phyloP scores from a whole-genome alignment of 2,113 vertebrate genomes.

The Mormyrus iriodes region DNA sequence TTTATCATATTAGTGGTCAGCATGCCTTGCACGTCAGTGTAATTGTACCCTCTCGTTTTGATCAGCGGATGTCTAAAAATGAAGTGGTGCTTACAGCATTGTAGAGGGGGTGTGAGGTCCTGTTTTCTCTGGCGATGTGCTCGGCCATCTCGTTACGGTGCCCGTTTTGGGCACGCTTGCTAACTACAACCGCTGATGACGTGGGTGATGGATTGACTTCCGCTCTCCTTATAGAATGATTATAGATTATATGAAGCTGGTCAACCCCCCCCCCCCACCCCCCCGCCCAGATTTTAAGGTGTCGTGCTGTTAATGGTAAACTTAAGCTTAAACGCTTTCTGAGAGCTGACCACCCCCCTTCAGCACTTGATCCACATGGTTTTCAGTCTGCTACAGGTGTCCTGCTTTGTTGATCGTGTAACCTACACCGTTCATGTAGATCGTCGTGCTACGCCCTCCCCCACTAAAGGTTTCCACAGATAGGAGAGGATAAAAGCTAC shows the following conservation, averaged over 20 bases:
- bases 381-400: neutral
- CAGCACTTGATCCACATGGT: conserved; percentile 20
- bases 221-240: no score
- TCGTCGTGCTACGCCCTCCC: neutral
- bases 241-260: no score
- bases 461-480: neutral
- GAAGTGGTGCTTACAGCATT: neutral
- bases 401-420: neutral
- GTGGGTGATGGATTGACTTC: neutral
- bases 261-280: conserved; percentile 52
- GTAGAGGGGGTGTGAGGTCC: neutral
- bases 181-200: neutral
- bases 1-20: neutral
- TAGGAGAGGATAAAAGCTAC: conserved; percentile 20
- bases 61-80: neutral
- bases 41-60: conserved; percentile 6
- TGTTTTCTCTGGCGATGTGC: neutral
- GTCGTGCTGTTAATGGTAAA: neutral
- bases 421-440: neutral
- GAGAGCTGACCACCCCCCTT: neutral
- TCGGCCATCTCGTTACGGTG: neutral
- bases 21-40: neutral
- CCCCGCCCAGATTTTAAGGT: conserved; percentile 32
- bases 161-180: neutral
- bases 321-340: neutral